phyloP scores from a whole-genome alignment of 1,140 invertebrate species.

The Elymnias hypermnestra region DNA sequence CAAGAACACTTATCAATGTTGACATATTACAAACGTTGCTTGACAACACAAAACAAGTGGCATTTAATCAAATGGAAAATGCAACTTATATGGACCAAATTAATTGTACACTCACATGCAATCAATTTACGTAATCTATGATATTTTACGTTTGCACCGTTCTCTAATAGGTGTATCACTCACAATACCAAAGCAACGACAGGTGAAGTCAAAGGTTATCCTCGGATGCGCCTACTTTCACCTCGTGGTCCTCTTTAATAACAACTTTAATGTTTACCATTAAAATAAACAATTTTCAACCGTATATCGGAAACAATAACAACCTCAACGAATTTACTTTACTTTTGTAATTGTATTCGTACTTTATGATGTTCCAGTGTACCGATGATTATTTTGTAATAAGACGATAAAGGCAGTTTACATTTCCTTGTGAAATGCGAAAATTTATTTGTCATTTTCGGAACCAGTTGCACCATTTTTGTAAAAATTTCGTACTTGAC shows the following conservation, averaged over 20 bases:
- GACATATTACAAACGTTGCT: not conserved
- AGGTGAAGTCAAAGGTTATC: slow-evolving; percentile 33
- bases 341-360: slow-evolving; percentile 17
- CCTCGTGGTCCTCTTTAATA: slow-evolving; percentile 28
- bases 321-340: too few species aligned
- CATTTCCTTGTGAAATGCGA: slow-evolving; percentile 24
- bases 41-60: slow-evolving; percentile 9
- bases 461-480: slow-evolving; percentile 32
- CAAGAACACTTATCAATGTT: slow-evolving; percentile 1
- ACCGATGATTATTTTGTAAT: slow-evolving; percentile 31
- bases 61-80: slow-evolving; percentile 14
- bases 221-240: slow-evolving; percentile 35
- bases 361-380: slow-evolving; percentile 27
- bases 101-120: slow-evolving; percentile 17
- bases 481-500: not conserved
- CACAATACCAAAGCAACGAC: slow-evolving; percentile 33
- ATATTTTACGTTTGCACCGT: slow-evolving; percentile 30
- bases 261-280: slow-evolving; percentile 8
- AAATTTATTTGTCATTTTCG: slow-evolving; percentile 9
- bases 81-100: slow-evolving; percentile 19
- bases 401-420: slow-evolving; percentile 23
- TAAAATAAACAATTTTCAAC: slow-evolving; percentile 7
- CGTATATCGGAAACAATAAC: not conserved
- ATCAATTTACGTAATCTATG: slow-evolving; percentile 28
- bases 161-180: slow-evolving; percentile 36